Conservation (phyloP, 2,797 vertebrate species). For the Clarias laeviceps region DNA sequence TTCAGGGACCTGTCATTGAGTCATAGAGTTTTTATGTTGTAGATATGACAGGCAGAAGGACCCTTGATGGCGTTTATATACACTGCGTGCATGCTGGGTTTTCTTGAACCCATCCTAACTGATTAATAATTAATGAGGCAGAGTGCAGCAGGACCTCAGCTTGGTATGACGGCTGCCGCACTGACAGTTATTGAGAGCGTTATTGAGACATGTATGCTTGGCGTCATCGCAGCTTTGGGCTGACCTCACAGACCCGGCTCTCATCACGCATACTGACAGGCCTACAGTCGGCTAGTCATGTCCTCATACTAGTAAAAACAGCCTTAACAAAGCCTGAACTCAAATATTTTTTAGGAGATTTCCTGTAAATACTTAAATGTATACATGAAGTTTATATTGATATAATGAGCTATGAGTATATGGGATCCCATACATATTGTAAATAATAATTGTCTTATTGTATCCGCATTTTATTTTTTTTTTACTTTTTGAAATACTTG, state of each 20-base stretch:
- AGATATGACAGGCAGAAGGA: slow-evolving; percentile 66
- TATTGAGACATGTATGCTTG: slow-evolving; percentile 64
- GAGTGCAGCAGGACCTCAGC: slow-evolving; percentile 62
- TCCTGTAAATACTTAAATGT: background rate
- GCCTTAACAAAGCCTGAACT: slow-evolving; percentile 15
- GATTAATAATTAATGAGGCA: slow-evolving; percentile 76
- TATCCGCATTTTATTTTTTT: background rate
- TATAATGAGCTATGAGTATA: background rate
- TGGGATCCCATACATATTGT: background rate
- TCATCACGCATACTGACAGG: slow-evolving; percentile 63
- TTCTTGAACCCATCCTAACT: slow-evolving; percentile 60
- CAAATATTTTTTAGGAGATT: background rate
- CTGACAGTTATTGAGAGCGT: slow-evolving; percentile 62
- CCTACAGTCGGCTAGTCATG: slow-evolving; percentile 45
- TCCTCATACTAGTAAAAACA: slow-evolving; percentile 17
- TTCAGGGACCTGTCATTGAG: slow-evolving; percentile 74
- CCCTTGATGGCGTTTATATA: slow-evolving; percentile 58
- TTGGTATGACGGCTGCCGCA: slow-evolving; percentile 61
- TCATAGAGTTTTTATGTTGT: slow-evolving; percentile 56
- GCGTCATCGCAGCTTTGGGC: slow-evolving; percentile 58
- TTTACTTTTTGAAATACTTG: background rate
- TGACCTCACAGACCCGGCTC: slow-evolving; percentile 65
- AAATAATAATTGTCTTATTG: background rate
- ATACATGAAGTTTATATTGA: too few species aligned
- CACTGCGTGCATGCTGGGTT: slow-evolving; percentile 49